Percentiles rank a stretch among this genome's conserved stretches.
phyloP scores from a whole-genome alignment of 2,113 vertebrate genomes.

The Hassar affinis region DNA sequence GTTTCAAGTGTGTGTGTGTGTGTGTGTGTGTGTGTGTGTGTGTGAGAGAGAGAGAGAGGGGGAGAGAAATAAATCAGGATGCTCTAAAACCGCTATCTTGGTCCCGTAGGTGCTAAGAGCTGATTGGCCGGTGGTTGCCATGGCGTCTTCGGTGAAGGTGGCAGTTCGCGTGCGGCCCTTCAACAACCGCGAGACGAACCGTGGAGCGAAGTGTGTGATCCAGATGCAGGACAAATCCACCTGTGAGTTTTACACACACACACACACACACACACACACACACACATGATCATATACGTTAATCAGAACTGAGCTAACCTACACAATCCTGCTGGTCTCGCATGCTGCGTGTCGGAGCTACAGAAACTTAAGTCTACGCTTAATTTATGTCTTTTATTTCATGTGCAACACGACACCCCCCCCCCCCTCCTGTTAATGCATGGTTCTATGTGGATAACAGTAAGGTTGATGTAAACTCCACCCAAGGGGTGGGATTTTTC shows the following conservation, averaged over 20 bases:
- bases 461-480: neutral
- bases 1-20: neutral
- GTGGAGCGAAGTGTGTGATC: slow-evolving; percentile 85
- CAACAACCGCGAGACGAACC: slow-evolving; percentile 77
- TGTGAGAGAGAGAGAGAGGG: neutral
- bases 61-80: neutral
- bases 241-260: slow-evolving; percentile 72
- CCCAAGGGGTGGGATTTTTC: neutral
- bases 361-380: slow-evolving; percentile 8
- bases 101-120: slow-evolving; percentile 25
- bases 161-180: slow-evolving; percentile 86
- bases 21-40: neutral
- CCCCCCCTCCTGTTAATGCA: too few relatives aligned
- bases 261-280: neutral
- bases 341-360: neutral
- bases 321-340: neutral
- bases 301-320: neutral
- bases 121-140: slow-evolving; percentile 26
- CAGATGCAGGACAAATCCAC: slow-evolving; percentile 90
- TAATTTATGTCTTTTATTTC: neutral
- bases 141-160: slow-evolving; percentile 82
- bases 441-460: neutral
- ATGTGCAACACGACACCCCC: too few relatives aligned
- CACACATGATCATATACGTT: neutral
- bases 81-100: neutral